These are phyloP conservation scores for Aphelocoma californica DNA, from an alignment of 2,797 vertebrate species.

Conservation along the genomic window DNA sequence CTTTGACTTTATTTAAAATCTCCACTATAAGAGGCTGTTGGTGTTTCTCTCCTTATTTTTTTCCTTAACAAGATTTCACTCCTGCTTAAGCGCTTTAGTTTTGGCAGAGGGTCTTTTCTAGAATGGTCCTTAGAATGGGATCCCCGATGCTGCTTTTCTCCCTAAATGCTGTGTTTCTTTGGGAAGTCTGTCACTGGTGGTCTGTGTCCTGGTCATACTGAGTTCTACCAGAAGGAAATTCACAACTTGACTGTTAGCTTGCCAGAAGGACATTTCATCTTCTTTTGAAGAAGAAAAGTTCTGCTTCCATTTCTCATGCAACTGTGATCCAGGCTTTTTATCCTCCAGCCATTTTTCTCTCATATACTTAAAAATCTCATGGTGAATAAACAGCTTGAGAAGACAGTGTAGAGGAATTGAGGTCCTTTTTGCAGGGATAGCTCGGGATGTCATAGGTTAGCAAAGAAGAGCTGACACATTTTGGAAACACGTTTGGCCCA, in stretches of 20 bases:
- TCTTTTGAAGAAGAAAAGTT: not conserved
- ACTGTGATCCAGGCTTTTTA: not conserved
- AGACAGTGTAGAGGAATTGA: not conserved
- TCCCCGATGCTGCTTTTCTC: not conserved
- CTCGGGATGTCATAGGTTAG: rapidly evolving
- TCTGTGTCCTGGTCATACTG: not conserved
- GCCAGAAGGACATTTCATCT: not conserved
- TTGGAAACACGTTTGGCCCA: not conserved
- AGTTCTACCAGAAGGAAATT: not conserved
- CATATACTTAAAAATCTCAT: not conserved
- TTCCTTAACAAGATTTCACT: not conserved
- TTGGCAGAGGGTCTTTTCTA: not conserved
- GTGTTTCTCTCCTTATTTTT: not conserved
- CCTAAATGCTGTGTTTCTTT: not conserved
- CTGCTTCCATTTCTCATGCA: not conserved
- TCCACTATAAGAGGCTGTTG: not conserved
- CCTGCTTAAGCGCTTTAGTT: not conserved
- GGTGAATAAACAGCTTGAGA: not conserved
- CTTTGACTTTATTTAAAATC: not conserved
- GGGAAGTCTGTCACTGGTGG: not conserved
- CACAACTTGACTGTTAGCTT: not conserved
- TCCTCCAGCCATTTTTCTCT: not conserved
- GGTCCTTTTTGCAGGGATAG: not conserved
- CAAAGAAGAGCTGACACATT: not conserved
- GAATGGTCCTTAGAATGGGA: not conserved